A percentile compares a stretch with the other conserved stretches of the same genome.
These are phyloP conservation scores for Dinoponera quadriceps DNA, from an alignment of 1,140 invertebrate species.

Conservation along the genomic window DNA sequence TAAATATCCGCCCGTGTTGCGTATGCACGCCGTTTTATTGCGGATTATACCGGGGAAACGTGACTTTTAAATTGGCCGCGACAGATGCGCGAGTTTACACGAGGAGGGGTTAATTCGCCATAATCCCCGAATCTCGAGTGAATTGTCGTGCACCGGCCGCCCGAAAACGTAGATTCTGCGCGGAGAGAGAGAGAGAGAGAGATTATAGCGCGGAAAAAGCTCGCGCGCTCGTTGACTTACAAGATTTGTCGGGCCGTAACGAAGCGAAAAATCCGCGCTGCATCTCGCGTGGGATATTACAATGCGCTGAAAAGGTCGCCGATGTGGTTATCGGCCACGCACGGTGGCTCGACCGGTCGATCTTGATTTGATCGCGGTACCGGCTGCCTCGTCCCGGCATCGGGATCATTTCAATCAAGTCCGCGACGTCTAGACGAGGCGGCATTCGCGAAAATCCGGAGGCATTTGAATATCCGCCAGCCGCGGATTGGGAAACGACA, in stretches of 20 bases:
- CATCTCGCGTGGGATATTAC: too few species aligned
- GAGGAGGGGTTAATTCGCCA: constrained; percentile 39
- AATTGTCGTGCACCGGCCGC: constrained; percentile 31
- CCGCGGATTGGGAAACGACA: constrained; percentile 19
- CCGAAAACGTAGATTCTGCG: constrained; percentile 12
- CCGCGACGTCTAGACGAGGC: constrained; percentile 17
- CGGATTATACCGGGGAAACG: constrained; percentile 32
- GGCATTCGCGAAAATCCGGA: constrained; percentile 31
- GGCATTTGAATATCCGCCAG: constrained; percentile 50
- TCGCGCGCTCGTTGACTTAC: not conserved
- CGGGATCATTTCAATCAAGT: constrained; percentile 45
- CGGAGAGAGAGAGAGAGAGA: not conserved
- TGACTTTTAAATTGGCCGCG: constrained; percentile 52
- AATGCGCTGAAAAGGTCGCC: not conserved
- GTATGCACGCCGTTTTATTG: constrained; percentile 29
- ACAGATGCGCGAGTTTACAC: constrained; percentile 54
- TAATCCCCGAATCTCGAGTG: constrained; percentile 44
- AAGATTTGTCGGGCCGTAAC: constrained; percentile 19
- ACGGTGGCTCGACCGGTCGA: constrained; percentile 24
- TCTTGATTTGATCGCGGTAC: constrained; percentile 44
- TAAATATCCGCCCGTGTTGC: constrained; percentile 30
- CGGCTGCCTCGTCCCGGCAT: not conserved
- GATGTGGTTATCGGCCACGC: not conserved
- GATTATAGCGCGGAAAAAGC: not conserved
- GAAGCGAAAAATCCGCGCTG: constrained; percentile 27